Base-by-base conservation (phyloP, 2,113 vertebrate genomes). In the Ctenomys sociabilis region DNA sequence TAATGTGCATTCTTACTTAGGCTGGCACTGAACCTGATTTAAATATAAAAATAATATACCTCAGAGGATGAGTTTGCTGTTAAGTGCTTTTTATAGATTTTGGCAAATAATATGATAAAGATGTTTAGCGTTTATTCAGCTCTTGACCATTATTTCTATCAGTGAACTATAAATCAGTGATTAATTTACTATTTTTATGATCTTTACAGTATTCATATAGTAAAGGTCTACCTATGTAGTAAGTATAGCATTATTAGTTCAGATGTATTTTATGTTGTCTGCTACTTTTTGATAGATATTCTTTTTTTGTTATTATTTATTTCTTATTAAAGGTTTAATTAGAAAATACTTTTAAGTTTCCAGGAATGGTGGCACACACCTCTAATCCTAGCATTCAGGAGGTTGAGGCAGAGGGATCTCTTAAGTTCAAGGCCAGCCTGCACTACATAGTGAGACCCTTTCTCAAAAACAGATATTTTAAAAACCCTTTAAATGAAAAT, bases 171-270 rank as follows among this genome's bases (percentile, higher is more conserved):
- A 97, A 91, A 97, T 97, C 96, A 96, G 96, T 95, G 96, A 92
- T 98, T 98, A 98, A 98, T 98, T 98, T 98, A 94, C 97, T 98
- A 96, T 98, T 98, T 95, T 98, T 97, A 97, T 97, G 98, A 98
- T 98, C 98, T 68, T 98, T 98, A 97, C n/a, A 72, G n/a, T 37
- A 72, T 37, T 37, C 68, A 21, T 72, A 9, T 37, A 72, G n/a
- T 72, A 72, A 72, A 37, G 35, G 14, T 37, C 98, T 98, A 98
- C 95, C 98, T 97, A 90, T 96, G 96, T 98, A 98, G 97, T 97
- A 98, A 98, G 98, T 98, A 97, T 45, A 40, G 97, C 97, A n/a
- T n/a, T n/a, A 98, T 98, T 97, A 98, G 84, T 97, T 97, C 96
- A 98, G n/a, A 95, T 98, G 80, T 96, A 84, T 98, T 98, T 98